Percentiles rank a stretch among this genome's conserved stretches.
These are phyloP conservation scores for Pseudomugil tenellus DNA, from an alignment of 2,797 vertebrate species.

Conservation along the genomic window DNA sequence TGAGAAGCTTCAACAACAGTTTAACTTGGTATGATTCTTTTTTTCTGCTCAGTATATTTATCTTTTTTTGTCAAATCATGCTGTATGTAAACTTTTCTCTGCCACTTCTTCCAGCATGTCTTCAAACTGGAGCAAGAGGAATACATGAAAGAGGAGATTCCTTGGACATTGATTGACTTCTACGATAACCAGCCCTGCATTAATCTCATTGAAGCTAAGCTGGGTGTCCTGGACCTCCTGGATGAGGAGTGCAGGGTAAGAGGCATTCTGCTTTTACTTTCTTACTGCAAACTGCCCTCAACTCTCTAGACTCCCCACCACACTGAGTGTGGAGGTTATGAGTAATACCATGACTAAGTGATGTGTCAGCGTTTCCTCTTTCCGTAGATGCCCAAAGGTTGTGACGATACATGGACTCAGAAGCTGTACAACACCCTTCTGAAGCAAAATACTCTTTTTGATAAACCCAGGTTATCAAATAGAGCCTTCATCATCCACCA, in stretches of 20 bases:
- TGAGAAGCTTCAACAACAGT: slow-evolving; percentile 98
- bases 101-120: slow-evolving; percentile 86
- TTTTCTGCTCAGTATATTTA: slow-evolving; percentile 8
- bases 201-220: slow-evolving; percentile 94
- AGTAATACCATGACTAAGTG: slow-evolving; percentile 66
- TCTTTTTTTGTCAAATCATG: slow-evolving; percentile 8
- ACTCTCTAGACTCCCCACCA: slow-evolving; percentile 21
- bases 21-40: slow-evolving; percentile 90
- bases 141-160: slow-evolving; percentile 96
- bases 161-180: slow-evolving; percentile 98
- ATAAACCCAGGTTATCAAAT: slow-evolving; percentile 96
- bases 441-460: slow-evolving; percentile 91
- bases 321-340: slow-evolving; percentile 49
- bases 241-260: slow-evolving; percentile 97
- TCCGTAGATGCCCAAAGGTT: slow-evolving; percentile 96
- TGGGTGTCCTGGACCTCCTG: slow-evolving; percentile 94
- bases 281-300: neutral
- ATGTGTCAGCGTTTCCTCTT: slow-evolving; percentile 68
- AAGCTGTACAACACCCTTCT: slow-evolving; percentile 95
- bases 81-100: neutral
- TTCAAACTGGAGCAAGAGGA: slow-evolving; percentile 99
- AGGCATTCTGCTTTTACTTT: neutral
- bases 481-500: slow-evolving; percentile 95
- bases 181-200: slow-evolving; percentile 98
- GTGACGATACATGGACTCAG: slow-evolving; percentile 95